Evolutionary conservation across 2,113 vertebrate species (phyloP).

Genomic region (Hippocampus comes): DNA sequence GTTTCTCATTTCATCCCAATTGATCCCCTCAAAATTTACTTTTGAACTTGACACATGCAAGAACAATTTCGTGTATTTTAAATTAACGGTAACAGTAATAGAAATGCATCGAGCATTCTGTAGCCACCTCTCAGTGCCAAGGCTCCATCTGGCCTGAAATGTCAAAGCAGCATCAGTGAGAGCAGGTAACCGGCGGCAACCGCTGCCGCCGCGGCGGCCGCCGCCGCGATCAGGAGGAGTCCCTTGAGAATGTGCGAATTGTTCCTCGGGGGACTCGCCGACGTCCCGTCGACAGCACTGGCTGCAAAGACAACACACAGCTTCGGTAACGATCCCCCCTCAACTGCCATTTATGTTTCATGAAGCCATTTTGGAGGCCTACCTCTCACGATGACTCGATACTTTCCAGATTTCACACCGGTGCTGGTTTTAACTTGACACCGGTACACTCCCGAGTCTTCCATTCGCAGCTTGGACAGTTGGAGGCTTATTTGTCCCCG

Average conservation of each 20-base stretch:
- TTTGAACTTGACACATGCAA: neutral
- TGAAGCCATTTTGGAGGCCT: neutral
- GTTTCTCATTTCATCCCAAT: neutral
- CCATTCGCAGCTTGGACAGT: neutral
- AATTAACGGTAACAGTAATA: neutral
- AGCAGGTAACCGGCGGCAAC: neutral
- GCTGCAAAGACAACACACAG: neutral
- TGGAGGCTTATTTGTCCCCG: neutral
- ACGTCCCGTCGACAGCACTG: neutral
- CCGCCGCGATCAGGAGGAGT: neutral
- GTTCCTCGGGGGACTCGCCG: neutral
- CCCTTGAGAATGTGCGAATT: neutral
- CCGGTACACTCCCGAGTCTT: neutral
- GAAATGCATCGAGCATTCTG: neutral
- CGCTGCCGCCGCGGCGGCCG: neutral
- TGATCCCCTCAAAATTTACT: neutral
- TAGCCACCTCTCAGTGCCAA: neutral
- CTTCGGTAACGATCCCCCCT: neutral
- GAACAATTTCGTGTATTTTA: neutral
- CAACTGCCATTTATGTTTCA: neutral
- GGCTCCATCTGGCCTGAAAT: neutral
- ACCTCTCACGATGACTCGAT: neutral
- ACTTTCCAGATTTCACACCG: neutral
- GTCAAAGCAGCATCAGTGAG: neutral
- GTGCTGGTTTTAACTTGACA: neutral